These are phyloP conservation scores for Pocillopora damicornis DNA, from an alignment of 64 coral and sea anemone species.

Conservation along the genomic window DNA sequence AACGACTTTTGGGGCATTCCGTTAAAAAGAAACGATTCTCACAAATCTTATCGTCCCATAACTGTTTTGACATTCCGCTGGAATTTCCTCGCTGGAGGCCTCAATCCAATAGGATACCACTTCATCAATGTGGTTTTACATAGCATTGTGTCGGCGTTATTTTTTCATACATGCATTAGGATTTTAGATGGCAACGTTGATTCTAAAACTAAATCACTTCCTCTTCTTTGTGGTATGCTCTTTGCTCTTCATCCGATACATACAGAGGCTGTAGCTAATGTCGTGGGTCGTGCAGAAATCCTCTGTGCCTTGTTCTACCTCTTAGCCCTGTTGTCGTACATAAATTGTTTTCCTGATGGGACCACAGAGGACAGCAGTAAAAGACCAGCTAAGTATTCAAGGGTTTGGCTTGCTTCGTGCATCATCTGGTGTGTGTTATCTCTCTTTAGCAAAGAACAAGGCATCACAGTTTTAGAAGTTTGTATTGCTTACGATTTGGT, in stretches of 20 bases:
- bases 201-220: background rate
- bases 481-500: slow-evolving; percentile 66
- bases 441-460: slow-evolving; percentile 77
- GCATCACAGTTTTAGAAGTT: slow-evolving; percentile 52
- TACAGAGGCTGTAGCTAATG: slow-evolving; percentile 73
- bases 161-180: slow-evolving; percentile 44
- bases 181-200: slow-evolving; percentile 33
- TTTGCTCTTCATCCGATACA: slow-evolving; percentile 81
- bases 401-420: slow-evolving; percentile 41
- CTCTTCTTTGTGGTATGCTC: slow-evolving; percentile 45
- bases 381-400: slow-evolving; percentile 43
- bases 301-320: slow-evolving; percentile 71
- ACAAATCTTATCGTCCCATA: slow-evolving; percentile 82
- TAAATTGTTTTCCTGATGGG: slow-evolving; percentile 33
- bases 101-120: slow-evolving; percentile 67
- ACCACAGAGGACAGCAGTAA: background rate
- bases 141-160: slow-evolving; percentile 32
- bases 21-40: slow-evolving; percentile 54
- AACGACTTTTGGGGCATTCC: slow-evolving; percentile 84
- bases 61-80: slow-evolving; percentile 70
- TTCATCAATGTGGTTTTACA: slow-evolving; percentile 64
- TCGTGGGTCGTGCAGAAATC: slow-evolving; percentile 60
- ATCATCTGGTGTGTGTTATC: slow-evolving; percentile 44
- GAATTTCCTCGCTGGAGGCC: slow-evolving; percentile 65
- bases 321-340: slow-evolving; percentile 63